A percentile compares a stretch with the other conserved stretches of the same genome.
Conservation (phyloP, 2,113 vertebrate species). For the Carassius auratus region DNA sequence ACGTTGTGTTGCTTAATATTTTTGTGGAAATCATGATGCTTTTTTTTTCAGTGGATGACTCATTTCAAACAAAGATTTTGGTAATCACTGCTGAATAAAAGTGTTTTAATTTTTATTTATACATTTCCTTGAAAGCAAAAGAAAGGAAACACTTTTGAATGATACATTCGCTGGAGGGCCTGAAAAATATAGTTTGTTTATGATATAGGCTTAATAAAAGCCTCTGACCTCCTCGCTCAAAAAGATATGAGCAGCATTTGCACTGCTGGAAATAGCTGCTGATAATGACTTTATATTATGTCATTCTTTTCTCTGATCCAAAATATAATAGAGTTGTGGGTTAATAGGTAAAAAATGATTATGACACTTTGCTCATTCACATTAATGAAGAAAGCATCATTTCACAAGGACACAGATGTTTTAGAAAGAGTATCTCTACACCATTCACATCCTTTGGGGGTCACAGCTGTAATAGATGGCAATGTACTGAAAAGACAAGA, state of each 20-base stretch:
- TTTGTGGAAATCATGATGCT: too few relatives aligned
- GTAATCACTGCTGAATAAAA: too few relatives aligned
- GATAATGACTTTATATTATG: background rate
- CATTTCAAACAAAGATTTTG: too few relatives aligned
- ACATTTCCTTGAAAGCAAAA: too few relatives aligned
- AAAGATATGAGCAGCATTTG: background rate
- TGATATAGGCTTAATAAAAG: too few relatives aligned
- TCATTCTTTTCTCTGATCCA: background rate
- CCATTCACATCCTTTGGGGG: background rate
- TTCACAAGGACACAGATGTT: background rate
- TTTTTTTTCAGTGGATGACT: too few relatives aligned
- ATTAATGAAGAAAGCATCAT: background rate
- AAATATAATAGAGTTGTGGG: background rate
- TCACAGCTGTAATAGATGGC: constrained; percentile 32
- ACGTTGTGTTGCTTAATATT: too few relatives aligned
- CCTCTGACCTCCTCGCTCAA: background rate
- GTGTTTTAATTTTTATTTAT: too few relatives aligned
- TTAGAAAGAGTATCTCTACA: background rate
- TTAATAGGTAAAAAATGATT: background rate
- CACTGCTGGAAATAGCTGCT: background rate
- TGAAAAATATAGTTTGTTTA: too few relatives aligned
- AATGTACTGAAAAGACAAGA: background rate
- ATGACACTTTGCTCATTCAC: background rate
- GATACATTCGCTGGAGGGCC: too few relatives aligned
- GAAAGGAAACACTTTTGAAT: too few relatives aligned